phyloP scores from a whole-genome alignment of 2,113 vertebrate genomes.

The Agelaius tricolor region DNA sequence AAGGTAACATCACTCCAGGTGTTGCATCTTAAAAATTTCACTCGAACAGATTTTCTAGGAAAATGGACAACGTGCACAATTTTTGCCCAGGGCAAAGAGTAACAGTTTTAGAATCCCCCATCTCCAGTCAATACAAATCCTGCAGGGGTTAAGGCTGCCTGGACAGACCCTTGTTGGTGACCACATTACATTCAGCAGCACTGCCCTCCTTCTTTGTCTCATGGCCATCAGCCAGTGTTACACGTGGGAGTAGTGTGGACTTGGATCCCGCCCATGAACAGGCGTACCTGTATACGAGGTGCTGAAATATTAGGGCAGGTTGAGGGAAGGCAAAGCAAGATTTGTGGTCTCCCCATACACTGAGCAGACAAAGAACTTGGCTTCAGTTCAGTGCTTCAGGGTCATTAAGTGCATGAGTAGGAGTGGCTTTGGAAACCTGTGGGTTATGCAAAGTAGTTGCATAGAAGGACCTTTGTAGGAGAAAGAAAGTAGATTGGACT shows the following conservation, averaged over 20 bases:
- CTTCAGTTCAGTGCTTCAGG: background rate
- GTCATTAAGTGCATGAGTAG: background rate
- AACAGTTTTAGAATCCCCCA: background rate
- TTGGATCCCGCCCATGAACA: background rate
- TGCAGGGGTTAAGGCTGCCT: background rate
- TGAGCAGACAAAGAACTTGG: background rate
- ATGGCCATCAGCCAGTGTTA: accelerated
- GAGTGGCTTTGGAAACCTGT: constrained; percentile 1
- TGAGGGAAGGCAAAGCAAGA: background rate
- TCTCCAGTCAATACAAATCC: background rate
- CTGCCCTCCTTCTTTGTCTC: background rate
- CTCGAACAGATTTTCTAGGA: background rate
- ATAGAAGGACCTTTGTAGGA: background rate
- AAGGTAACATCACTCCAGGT: background rate
- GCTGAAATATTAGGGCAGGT: background rate
- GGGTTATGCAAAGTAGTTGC: background rate
- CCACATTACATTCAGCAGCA: background rate
- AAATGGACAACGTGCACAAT: accelerated
- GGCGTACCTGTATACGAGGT: accelerated
- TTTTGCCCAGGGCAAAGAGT: background rate
- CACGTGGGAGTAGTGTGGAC: background rate
- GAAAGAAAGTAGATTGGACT: background rate
- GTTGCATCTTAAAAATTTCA: background rate
- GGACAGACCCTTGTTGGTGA: background rate
- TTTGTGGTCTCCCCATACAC: background rate